Evolutionary conservation across 2,113 vertebrate species (phyloP).

Genomic region (Ctenodactylus gundi): DNA sequence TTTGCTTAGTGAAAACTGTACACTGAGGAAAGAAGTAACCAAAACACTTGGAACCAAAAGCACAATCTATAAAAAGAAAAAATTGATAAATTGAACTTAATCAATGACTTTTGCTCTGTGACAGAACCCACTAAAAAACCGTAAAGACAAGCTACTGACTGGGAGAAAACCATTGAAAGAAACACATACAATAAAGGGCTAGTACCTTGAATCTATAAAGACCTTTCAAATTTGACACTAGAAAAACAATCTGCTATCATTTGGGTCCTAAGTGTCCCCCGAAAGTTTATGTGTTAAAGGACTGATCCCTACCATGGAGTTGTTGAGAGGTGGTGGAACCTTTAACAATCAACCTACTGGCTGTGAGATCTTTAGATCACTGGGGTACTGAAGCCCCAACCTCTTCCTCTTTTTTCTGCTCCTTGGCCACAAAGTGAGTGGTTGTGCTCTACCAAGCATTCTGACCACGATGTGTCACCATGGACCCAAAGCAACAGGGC

Average conservation of each 20-base stretch:
- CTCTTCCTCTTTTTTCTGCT: not conserved
- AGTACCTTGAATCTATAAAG: not conserved
- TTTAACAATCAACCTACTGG: no score
- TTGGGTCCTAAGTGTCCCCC: not conserved
- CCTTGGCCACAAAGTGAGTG: not conserved
- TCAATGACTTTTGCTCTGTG: not conserved
- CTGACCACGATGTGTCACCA: not conserved
- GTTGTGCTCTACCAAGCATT: not conserved
- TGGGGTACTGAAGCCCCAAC: not conserved
- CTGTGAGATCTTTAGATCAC: not conserved
- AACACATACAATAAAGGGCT: not conserved
- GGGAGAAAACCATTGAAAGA: not conserved
- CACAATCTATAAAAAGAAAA: not conserved
- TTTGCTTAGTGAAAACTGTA: not conserved
- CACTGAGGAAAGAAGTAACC: not conserved
- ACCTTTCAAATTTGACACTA: not conserved
- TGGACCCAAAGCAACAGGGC: not conserved
- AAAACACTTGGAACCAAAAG: not conserved
- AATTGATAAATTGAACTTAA: not conserved
- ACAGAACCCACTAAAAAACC: not conserved
- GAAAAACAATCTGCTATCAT: not conserved
- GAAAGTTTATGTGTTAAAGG: not conserved
- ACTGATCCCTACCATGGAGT: not conserved
- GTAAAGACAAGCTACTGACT: not conserved
- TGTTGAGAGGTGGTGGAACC: not conserved